Evolutionary conservation across 2,797 vertebrate species (phyloP).

Genomic region (Gallinago solitaria): DNA sequence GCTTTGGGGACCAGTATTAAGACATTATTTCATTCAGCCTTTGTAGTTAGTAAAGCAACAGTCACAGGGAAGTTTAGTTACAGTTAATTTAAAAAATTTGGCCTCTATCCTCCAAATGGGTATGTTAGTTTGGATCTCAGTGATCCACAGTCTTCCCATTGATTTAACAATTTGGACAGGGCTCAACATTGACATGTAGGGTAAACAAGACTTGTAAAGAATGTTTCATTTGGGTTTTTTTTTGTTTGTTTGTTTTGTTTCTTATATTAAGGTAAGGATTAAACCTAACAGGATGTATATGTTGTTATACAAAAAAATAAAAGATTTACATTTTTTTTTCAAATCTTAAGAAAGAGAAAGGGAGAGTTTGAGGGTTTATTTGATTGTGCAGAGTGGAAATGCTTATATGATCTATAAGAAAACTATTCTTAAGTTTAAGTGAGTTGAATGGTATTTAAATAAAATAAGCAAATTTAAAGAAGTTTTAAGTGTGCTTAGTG

Average conservation of each 20-base stretch:
- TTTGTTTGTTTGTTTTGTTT: background rate
- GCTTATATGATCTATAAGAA: background rate
- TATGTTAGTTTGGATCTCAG: background rate
- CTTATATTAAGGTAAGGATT: background rate
- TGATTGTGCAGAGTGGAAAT: constrained; percentile 3
- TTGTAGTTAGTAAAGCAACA: background rate
- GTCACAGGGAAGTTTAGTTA: background rate
- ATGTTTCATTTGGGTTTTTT: background rate
- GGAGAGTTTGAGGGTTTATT: background rate
- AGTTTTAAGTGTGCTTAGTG: constrained; percentile 19
- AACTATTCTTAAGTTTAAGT: constrained; percentile 25
- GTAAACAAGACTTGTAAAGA: background rate
- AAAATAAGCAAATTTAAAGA: constrained; percentile 53
- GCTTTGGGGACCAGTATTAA: background rate
- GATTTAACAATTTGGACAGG: background rate
- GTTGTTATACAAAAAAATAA: background rate
- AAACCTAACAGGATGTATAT: background rate
- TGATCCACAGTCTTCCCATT: background rate
- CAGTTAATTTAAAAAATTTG: background rate
- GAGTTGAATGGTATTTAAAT: constrained; percentile 63
- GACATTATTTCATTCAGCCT: background rate
- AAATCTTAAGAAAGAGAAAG: background rate
- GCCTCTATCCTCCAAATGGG: background rate
- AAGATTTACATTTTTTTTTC: background rate
- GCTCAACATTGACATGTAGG: background rate